phyloP scores from a whole-genome alignment of 2,888 invertebrate species.

The Fragum fragum region DNA sequence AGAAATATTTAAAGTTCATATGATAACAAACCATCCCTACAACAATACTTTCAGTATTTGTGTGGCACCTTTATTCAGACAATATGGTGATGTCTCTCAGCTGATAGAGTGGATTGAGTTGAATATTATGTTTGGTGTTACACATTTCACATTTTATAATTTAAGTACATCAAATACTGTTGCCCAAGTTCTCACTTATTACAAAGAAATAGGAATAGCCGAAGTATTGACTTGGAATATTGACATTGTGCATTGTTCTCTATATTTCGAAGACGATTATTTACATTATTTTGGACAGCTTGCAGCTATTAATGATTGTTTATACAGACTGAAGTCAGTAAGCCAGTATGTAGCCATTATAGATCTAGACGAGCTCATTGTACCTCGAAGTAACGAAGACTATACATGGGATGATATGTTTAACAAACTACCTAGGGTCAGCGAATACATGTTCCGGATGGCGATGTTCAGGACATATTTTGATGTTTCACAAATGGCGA shows the following conservation, averaged over 20 bases:
- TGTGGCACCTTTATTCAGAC: neutral
- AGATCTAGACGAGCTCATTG: conserved; percentile 11
- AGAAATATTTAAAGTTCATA: neutral
- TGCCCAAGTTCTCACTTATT: neutral
- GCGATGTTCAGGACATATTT: neutral
- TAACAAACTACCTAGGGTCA: neutral
- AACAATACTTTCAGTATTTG: neutral
- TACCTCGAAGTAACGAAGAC: neutral
- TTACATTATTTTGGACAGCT: conserved; percentile 15
- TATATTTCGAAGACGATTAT: neutral
- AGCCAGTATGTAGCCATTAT: conserved; percentile 4
- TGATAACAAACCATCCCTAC: neutral
- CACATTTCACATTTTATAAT: conserved; percentile 23
- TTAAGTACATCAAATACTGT: neutral
- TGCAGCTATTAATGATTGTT: conserved; percentile 15
- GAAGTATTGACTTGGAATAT: conserved; percentile 2
- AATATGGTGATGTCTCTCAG: neutral
- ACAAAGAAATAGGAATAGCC: neutral
- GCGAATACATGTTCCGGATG: neutral
- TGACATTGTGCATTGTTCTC: neutral
- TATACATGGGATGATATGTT: conserved; percentile 16
- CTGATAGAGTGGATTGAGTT: conserved; percentile 13
- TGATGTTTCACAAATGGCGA: too few species aligned
- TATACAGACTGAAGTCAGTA: neutral
- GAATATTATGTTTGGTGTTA: neutral